Conservation (phyloP, 2,113 vertebrate species). For the Spilogale gracilis region DNA sequence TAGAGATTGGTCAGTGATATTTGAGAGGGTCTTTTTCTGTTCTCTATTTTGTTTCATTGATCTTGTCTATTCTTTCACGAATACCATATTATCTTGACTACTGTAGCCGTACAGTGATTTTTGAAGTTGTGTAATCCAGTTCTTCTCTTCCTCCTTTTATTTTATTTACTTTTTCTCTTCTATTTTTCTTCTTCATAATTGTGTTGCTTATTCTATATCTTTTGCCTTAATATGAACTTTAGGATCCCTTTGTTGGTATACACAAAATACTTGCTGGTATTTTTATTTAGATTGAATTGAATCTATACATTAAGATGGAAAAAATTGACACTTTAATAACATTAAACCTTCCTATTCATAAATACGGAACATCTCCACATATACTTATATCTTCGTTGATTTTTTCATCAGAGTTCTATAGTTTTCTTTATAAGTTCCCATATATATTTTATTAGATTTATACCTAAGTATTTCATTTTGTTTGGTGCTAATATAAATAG, state of each 20-base stretch:
- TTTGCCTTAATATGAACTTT: not conserved
- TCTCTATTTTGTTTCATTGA: not conserved
- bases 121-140: not conserved
- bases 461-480: not conserved
- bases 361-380: not conserved
- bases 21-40: not conserved
- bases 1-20: not conserved
- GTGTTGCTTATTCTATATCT: not conserved
- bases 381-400: not conserved
- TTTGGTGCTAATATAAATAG: not conserved
- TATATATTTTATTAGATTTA: not conserved
- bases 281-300: not conserved
- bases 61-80: not conserved
- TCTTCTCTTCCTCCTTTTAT: not conserved
- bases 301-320: not conserved
- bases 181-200: not conserved
- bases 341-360: not conserved
- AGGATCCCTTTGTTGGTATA: not conserved
- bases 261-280: not conserved
- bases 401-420: not conserved
- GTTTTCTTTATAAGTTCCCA: not conserved
- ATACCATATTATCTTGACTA: not conserved
- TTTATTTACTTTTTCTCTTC: not conserved
- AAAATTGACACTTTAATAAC: not conserved
- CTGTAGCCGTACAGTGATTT: not conserved